Evolutionary conservation across 2,888 invertebrate species (phyloP).

Genomic region (Drosophila kanekoi): DNA sequence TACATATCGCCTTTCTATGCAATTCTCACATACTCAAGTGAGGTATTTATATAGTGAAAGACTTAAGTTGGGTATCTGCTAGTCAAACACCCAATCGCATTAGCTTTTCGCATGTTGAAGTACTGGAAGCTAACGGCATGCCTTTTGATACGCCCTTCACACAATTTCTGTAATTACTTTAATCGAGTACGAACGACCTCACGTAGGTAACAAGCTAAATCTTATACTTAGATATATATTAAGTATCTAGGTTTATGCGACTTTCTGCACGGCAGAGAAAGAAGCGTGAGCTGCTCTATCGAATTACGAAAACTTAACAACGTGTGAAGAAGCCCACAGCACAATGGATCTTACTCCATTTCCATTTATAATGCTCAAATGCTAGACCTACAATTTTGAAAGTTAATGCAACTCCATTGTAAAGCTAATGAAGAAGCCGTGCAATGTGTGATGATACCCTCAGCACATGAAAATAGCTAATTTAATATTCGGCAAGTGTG

Average conservation of each 20-base stretch:
- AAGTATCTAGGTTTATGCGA: background rate
- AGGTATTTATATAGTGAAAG: background rate
- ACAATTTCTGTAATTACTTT: constrained; percentile 40
- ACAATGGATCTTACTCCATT: background rate
- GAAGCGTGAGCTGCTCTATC: background rate
- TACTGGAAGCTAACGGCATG: background rate
- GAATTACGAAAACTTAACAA: background rate
- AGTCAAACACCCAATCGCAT: background rate
- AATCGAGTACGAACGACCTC: constrained; percentile 30
- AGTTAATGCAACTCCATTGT: too few species aligned
- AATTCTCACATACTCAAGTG: background rate
- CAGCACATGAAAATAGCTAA: too few species aligned
- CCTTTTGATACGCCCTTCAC: constrained; percentile 33
- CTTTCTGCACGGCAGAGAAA: background rate
- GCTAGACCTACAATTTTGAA: background rate
- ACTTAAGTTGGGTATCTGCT: background rate
- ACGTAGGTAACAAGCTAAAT: constrained; percentile 26
- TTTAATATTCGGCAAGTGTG: too few species aligned
- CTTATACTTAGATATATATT: constrained; percentile 6
- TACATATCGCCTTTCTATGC: background rate
- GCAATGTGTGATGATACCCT: too few species aligned
- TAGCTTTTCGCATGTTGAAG: background rate
- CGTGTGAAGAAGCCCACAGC: constrained; percentile 3
- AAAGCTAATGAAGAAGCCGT: too few species aligned
- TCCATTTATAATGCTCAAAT: background rate